These are phyloP conservation scores for Cryptocheilus praepositus DNA, from an alignment of 2,888 invertebrate genomes.

Conservation along the genomic window DNA sequence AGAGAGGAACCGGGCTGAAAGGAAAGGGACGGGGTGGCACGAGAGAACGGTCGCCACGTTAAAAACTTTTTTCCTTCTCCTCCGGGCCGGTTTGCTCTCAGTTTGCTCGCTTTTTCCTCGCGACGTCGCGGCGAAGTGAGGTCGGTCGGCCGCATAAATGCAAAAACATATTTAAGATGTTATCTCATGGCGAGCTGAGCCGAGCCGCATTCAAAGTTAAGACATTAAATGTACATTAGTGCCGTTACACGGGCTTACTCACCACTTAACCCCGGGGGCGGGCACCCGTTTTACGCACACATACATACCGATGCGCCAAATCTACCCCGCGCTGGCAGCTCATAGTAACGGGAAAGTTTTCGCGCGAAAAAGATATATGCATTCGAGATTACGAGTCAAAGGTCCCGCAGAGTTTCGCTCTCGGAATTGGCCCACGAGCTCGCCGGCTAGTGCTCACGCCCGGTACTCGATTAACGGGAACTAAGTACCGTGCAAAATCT, in stretches of 20 bases:
- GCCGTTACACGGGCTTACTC: slow-evolving; percentile 37
- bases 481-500: no score
- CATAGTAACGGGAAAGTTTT: slow-evolving; percentile 22
- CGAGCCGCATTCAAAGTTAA: slow-evolving; percentile 69
- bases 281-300: neutral
- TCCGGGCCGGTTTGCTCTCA: slow-evolving; percentile 2
- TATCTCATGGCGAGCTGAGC: slow-evolving; percentile 49
- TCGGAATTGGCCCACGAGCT: no score
- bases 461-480: no score
- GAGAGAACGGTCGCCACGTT: slow-evolving; percentile 29
- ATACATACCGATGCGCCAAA: neutral
- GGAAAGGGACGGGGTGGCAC: slow-evolving; percentile 36
- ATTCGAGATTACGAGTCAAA: slow-evolving; percentile 4
- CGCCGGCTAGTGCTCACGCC: no score
- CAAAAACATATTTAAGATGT: slow-evolving; percentile 66
- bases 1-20: neutral
- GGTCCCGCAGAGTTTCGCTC: neutral
- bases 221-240: slow-evolving; percentile 73
- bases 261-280: slow-evolving; percentile 30
- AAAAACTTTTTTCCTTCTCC: slow-evolving; percentile 41
- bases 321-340: neutral
- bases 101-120: slow-evolving; percentile 42
- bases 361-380: neutral
- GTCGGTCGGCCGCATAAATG: slow-evolving; percentile 50
- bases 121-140: slow-evolving; percentile 16